Conservation (phyloP, 2,113 vertebrate genomes). For the Eulemur rufifrons region DNA sequence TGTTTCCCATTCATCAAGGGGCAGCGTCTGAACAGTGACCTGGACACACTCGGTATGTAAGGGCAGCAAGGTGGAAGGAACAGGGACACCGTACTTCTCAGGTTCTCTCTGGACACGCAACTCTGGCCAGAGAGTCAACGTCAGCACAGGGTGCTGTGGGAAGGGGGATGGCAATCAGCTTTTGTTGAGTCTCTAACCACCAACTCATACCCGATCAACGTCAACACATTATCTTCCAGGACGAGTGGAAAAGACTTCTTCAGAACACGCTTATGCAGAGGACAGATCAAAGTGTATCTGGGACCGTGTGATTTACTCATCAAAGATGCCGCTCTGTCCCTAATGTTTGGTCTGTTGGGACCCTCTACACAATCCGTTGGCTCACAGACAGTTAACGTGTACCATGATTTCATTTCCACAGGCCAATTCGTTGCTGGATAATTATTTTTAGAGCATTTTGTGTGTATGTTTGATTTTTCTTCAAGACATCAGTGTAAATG, state of each 20-base stretch:
- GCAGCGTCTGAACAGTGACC: rapidly evolving
- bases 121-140: neutral
- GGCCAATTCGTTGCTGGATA: neutral
- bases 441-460: neutral
- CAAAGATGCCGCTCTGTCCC: neutral
- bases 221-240: neutral
- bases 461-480: neutral
- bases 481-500: neutral
- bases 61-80: neutral
- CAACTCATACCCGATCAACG: neutral
- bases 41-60: neutral
- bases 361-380: neutral
- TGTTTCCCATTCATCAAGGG: rapidly evolving
- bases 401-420: neutral
- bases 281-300: neutral
- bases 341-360: neutral
- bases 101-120: neutral
- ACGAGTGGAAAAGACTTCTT: neutral
- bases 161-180: neutral
- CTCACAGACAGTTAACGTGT: neutral
- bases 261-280: neutral
- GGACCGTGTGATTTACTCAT: neutral
- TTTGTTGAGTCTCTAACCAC: neutral
- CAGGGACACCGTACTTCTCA: neutral
- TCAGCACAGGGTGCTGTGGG: neutral